A percentile compares a stretch with the other conserved stretches of the same genome.
Conservation (phyloP, 1,140 invertebrate genomes). For the Mesaphorura yosii region DNA sequence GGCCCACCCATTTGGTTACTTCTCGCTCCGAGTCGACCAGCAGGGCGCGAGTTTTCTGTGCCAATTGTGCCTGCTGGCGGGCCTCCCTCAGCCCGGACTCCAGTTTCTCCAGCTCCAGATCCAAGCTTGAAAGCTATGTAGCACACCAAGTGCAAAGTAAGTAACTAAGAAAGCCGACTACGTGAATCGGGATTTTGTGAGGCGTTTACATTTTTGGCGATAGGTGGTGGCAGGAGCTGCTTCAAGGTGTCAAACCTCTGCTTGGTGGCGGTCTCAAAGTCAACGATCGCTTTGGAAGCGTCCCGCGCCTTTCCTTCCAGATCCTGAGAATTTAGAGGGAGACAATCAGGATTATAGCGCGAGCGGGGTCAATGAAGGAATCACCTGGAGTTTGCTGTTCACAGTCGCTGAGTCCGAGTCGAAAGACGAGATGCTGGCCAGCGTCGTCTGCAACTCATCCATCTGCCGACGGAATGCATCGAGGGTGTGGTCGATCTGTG, state of each 20-base stretch:
- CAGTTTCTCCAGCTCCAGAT: constrained; percentile 61
- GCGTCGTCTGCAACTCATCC: constrained; percentile 4
- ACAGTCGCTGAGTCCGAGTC: constrained; percentile 8
- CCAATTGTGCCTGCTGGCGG: constrained; percentile 69
- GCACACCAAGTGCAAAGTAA: neutral
- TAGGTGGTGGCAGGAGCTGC: constrained; percentile 23
- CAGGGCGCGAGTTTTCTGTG: constrained; percentile 63
- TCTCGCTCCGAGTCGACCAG: constrained; percentile 65
- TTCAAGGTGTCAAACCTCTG: constrained; percentile 26
- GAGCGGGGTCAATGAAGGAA: too few relatives aligned
- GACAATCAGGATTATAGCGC: too few relatives aligned
- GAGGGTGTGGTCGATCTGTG: constrained; percentile 21
- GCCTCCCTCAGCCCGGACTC: constrained; percentile 70
- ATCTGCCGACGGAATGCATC: neutral
- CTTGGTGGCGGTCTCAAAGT: constrained; percentile 22
- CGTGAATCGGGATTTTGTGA: too few relatives aligned
- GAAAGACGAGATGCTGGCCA: constrained; percentile 12
- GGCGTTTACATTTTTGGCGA: constrained; percentile 22
- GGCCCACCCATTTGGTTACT: constrained; percentile 66
- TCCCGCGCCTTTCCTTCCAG: constrained; percentile 15
- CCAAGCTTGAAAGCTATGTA: constrained; percentile 34
- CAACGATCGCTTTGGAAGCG: constrained; percentile 9
- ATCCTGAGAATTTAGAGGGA: too few relatives aligned
- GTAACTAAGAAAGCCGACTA: too few relatives aligned
- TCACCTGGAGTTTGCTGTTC: neutral